These are phyloP conservation scores for Aegithalos caudatus DNA, from an alignment of 2,113 vertebrate species.

Conservation along the genomic window DNA sequence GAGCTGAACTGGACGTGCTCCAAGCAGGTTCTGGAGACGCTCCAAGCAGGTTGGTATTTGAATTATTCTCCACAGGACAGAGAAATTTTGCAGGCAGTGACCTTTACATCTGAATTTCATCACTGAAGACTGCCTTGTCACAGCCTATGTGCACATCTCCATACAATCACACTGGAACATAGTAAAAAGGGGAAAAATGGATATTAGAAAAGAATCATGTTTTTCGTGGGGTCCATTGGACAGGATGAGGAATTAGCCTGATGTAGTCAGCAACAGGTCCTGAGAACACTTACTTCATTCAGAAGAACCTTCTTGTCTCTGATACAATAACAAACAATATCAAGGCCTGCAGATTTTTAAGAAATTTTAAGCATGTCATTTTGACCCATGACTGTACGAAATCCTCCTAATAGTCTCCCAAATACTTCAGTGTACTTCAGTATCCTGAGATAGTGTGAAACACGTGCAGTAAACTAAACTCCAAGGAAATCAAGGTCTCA, in stretches of 20 bases:
- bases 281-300: background rate
- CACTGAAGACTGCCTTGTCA: background rate
- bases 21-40: background rate
- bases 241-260: background rate
- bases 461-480: background rate
- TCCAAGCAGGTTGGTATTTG: background rate
- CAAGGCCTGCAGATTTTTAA: background rate
- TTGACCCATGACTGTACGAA: background rate
- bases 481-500: background rate
- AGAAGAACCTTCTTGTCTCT: background rate
- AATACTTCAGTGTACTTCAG: background rate
- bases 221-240: background rate
- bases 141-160: background rate
- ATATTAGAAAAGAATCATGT: background rate
- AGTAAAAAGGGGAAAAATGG: background rate
- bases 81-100: background rate
- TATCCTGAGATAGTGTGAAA: background rate
- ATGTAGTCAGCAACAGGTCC: background rate
- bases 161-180: background rate
- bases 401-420: background rate
- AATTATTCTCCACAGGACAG: background rate
- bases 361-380: background rate
- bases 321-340: background rate
- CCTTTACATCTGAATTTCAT: background rate
- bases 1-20: background rate